phyloP scores from a whole-genome alignment of 2,797 vertebrate species.

The Antennarius maculatus region DNA sequence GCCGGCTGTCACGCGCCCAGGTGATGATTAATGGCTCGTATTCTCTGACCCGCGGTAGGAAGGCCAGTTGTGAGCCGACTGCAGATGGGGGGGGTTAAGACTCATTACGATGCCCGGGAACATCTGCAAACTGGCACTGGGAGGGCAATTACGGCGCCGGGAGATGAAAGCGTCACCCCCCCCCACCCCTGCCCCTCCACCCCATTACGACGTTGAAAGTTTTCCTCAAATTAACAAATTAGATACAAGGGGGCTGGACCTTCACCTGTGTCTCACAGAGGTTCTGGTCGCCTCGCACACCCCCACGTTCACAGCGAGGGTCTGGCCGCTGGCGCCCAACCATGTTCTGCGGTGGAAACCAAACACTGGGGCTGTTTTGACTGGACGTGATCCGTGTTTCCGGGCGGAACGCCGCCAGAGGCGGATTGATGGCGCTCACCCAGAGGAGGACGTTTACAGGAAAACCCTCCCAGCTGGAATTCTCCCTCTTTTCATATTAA shows the following conservation, averaged over 20 bases:
- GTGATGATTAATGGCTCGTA: slow-evolving; percentile 85
- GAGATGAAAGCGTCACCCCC: slow-evolving; percentile 68
- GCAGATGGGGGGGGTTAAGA: slow-evolving; percentile 76
- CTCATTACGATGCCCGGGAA: slow-evolving; percentile 75
- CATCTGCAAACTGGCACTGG: slow-evolving; percentile 69
- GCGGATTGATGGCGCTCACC: slow-evolving; percentile 74
- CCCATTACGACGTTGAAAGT: slow-evolving; percentile 38
- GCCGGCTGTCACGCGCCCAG: slow-evolving; percentile 74
- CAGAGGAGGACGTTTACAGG: slow-evolving; percentile 73
- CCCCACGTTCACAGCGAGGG: slow-evolving; percentile 44
- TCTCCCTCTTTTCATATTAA: slow-evolving; percentile 57
- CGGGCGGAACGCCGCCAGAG: slow-evolving; percentile 68
- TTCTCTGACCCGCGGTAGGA: slow-evolving; percentile 79
- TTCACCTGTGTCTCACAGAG: slow-evolving; percentile 64
- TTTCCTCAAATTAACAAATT: slow-evolving; percentile 71
- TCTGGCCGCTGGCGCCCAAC: slow-evolving; percentile 68
- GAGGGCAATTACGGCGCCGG: slow-evolving; percentile 48
- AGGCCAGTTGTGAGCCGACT: slow-evolving; percentile 63
- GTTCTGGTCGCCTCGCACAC: slow-evolving; percentile 39
- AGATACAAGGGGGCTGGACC: slow-evolving; percentile 51
- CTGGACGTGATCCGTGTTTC: slow-evolving; percentile 79
- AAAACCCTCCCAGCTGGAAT: slow-evolving; percentile 69
- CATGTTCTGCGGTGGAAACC: slow-evolving; percentile 76
- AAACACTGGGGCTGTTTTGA: slow-evolving; percentile 78
- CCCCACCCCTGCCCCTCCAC: neutral